Evolutionary conservation across 2,113 vertebrate genomes (phyloP), one percentile per base, ranked within the genome.

Genomic region (Pachypanchax playfairii): DNA sequence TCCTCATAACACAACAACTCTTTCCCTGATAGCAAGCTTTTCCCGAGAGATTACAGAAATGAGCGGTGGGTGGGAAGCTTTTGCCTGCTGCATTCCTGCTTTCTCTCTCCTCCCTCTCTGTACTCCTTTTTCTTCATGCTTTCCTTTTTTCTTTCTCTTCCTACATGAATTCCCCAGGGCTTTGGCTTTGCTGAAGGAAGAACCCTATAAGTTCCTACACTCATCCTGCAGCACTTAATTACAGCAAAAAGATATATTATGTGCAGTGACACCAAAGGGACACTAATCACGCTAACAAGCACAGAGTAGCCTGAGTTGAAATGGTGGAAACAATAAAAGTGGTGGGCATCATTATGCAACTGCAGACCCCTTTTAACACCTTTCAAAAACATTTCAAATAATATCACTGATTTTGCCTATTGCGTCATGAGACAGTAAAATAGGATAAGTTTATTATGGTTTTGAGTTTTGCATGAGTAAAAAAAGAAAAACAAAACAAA

Each of bases 141-240:
- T 67, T 79, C 62, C 57, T 44, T 79, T 25, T 13, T 22, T 33
- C 28, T 28, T 63, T 67, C 58, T 59, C 73, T 49, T 66, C 56
- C 66, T 51, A 50, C 69, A 66, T 77, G 54, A 51, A 44, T 36
- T 87, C 82, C 73, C 85, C 21, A 24, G 50, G 73, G 82, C 22
- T 47, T 20, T 42, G n/a, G 70, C 56, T 70, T 65, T 51, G 70
- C 47, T 22, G 57, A 53, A 64, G 64, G 84, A 72, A 80, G 74
- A 63, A 77, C 65, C 60, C 73, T 72, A 59, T 50, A 65, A 73
- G 74, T 82, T 86, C 57, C 69, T 73, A 8, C 58, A 58, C 48
- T 74, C 67, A 55, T 74, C 74, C 68, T 73, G 80, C 70, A 85
- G 81, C 68, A 64, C 66, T 82, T 90, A 88, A 88, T 90, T 89